Base-by-base conservation (phyloP, 2,888 invertebrate genomes). In the Aplocera efformata region DNA sequence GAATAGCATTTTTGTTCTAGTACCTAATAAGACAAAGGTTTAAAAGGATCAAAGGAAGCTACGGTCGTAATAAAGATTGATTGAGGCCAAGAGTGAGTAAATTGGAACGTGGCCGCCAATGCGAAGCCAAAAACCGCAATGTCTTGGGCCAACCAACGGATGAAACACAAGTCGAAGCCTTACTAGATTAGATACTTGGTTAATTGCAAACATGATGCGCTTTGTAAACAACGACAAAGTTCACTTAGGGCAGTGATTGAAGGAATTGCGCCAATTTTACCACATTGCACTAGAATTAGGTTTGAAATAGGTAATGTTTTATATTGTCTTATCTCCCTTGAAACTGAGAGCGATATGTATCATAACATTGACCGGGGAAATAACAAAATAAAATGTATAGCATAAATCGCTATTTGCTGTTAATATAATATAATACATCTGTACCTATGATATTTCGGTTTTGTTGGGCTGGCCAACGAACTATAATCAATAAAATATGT, bases 141-240 rank as follows among this genome's bases (percentile, higher is more conserved):
- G 57, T 48, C 53, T 54, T 50, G 57, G 64, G 58, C 67, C 63
- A 60, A 57, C 48, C 58, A 59, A 59, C 59, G 57, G 58, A 57
- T 67, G 79, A 66, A 76, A 80, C 61, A 45, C 51, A 65, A 79
- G 54, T 48, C 36, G 73, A 79, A 77, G 69, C 71, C 75, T 39
- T 66, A 68, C 47, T 32, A 42, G 26, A 48, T 58, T 52, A 53
- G 68, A n/a, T n/a, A n/a, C n/a, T n/a, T 60, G 67, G 67, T 63
- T 66, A 63, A 63, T 63, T 55, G 59, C 58, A 47, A 59, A 62
- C 36, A 32, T 32, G 37, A 32, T 31, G 34, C 6, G 3, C 48
- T 38, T 43, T 37, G 13, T 21, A 23, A 32, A 20, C 26, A 28
- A 45, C 50, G 22, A 6, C 1, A 1, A 7, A 22, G 4, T 1